phyloP scores from a whole-genome alignment of 2,797 vertebrate genomes.

The Craterocephalus amniculus region DNA sequence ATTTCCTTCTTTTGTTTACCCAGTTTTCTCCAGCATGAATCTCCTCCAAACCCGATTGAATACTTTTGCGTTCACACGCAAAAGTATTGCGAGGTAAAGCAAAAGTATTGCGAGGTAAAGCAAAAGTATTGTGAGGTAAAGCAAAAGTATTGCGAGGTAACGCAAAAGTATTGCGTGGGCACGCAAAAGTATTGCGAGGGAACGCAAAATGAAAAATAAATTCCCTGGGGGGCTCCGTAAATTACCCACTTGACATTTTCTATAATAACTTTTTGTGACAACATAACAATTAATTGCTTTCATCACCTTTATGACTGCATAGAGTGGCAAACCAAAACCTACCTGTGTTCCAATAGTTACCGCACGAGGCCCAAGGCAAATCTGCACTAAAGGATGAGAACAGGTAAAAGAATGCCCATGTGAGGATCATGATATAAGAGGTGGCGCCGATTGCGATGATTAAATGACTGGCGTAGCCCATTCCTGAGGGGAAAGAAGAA shows the following conservation, averaged over 20 bases:
- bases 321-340: background rate
- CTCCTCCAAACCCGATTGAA: too few species aligned
- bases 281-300: background rate
- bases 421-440: constrained; percentile 68
- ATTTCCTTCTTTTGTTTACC: too few species aligned
- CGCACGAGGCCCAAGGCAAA: constrained; percentile 71
- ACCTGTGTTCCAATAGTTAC: constrained; percentile 76
- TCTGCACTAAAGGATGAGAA: constrained; percentile 69
- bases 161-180: too few species aligned
- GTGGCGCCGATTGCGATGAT: constrained; percentile 69
- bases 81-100: too few species aligned
- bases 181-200: too few species aligned
- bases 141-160: too few species aligned
- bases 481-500: constrained; percentile 35
- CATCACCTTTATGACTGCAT: background rate
- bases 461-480: constrained; percentile 72
- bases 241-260: background rate
- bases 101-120: too few species aligned
- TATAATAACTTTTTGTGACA: background rate
- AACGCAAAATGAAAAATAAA: too few species aligned
- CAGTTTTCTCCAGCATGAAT: too few species aligned
- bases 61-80: too few species aligned
- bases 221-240: too few species aligned
- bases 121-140: too few species aligned
- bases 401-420: constrained; percentile 74